Evolutionary conservation across 2,888 invertebrate genomes (phyloP), one percentile per base, ranked within the genome.

Genomic region (Eudasyphora cyanicolor): DNA sequence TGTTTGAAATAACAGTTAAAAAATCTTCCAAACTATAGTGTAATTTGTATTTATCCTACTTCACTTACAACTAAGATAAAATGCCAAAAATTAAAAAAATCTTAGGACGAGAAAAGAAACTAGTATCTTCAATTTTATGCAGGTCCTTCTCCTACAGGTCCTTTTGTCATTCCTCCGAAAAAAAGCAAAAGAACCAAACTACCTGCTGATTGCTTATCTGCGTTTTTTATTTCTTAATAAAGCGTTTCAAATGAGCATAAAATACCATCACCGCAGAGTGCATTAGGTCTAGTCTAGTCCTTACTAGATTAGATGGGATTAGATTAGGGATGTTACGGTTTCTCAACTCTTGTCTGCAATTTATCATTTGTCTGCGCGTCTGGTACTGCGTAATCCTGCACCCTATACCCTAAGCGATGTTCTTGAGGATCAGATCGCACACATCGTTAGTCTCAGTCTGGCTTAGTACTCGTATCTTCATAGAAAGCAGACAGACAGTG

Each of bases 171-270:
- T 38, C 38, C 38, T 38, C 38, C 3, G 12, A 38, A 8, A 38
- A 8, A 38, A 8, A 35, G 35, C 8, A 35, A 8, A 35, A 35
- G 35, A 51, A 12, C 24, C 32, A 19, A 69, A 67, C 81, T 80
- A 82, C 85, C 84, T 82, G 85, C 82, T 77, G 81, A 77, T 79
- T 62, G 35, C 29, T 32, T 83, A 83, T 85, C 82, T 62, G 29
- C 51, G 7, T 76, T n/a, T n/a, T 77, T 49, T 62, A 54, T 67
- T 24, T 60, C 24, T 57, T 51, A 35, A 32, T 69, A 79, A 82
- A 84, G 81, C 82, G 75, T 84, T 82, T 79, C 77, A 67, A 86
- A 85, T 83, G 80, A 80, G 84, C 85, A 60, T 83, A 79, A 78
- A 77, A 75, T 57, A 67, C 38, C n/a, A 19, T 49, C 29, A 27